These are phyloP conservation scores for Probaryconus sp. DNA, from an alignment of 1,140 invertebrate species.

Conservation along the genomic window DNA sequence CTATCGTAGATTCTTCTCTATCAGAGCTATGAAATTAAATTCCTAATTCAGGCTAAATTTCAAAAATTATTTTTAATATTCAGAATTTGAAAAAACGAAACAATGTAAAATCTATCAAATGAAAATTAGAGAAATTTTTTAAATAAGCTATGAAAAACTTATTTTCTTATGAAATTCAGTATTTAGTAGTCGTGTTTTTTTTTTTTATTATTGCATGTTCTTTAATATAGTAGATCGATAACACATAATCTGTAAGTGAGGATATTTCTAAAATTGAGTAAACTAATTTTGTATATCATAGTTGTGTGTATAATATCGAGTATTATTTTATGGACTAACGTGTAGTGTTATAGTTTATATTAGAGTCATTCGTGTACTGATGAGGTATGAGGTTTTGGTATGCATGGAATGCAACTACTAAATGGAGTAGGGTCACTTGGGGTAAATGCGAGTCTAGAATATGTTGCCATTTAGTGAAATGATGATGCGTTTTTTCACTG, in stretches of 20 bases:
- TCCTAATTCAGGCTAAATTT: no score
- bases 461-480: slow-evolving; percentile 11
- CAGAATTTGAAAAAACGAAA: no score
- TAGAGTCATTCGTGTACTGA: slow-evolving; percentile 23
- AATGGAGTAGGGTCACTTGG: slow-evolving; percentile 36
- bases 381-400: slow-evolving; percentile 35
- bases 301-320: slow-evolving; percentile 8
- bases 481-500: slow-evolving; percentile 10
- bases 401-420: slow-evolving; percentile 44
- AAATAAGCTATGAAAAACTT: not conserved
- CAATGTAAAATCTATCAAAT: no score
- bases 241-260: slow-evolving; percentile 7
- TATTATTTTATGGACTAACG: slow-evolving; percentile 53
- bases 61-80: no score
- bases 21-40: slow-evolving; percentile 13
- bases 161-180: slow-evolving; percentile 17
- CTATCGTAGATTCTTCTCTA: slow-evolving; percentile 17
- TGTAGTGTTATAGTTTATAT: slow-evolving; percentile 24
- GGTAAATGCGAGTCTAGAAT: slow-evolving; percentile 9
- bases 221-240: slow-evolving; percentile 22
- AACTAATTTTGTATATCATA: slow-evolving; percentile 25
- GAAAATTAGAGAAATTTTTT: no score
- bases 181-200: slow-evolving; percentile 20
- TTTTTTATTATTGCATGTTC: slow-evolving; percentile 23
- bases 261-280: slow-evolving; percentile 17